Base-by-base conservation (phyloP, 2,113 vertebrate genomes). In the Athene cunicularia region DNA sequence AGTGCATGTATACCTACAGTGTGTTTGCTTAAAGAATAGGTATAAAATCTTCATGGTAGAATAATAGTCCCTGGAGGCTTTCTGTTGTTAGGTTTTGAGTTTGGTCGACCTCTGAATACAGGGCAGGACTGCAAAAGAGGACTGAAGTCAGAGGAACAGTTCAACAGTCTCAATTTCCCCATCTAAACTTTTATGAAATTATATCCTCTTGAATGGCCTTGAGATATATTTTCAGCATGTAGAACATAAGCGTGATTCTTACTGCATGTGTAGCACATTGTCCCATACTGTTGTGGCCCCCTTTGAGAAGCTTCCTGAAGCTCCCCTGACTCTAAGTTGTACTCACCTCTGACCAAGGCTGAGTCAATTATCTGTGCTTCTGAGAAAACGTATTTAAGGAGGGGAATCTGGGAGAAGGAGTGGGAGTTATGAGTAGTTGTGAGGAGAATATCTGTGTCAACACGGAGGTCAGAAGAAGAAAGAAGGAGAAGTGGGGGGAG, bases 1-100 rank as follows among this genome's bases (percentile, higher is more conserved):
- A 30, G 5, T 43, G 13, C 24, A 5, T n/a, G 6, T 20, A 52
- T 49, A 13, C 1, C 5, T 19, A 16, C 1, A 1, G 4, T 53
- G 10, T 43, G 9, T 68, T 32, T 82, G 30, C 19, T 68, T 37
- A 68, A 58, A n/a, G 22, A 87, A 23, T 12, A 45, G 8, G 8
- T 32, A 33, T 17, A 59, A 64, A 94, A 66, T 0, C 14, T 56
- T 84, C 23, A 66, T 30, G 8, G 8, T 8, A 59, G 19, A 55
- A 16, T 26, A 35, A 39, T 3, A 55, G 50, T 10, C 23, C 11
- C 28, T 17, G 5, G 6, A 86, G 63, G 18, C 6, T 9, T 39
- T 86, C 41, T 80, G 7, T 43, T n/a, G 12, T 45, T 68, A 63
- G 15, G 10, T 53, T 60, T 74, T 58, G 5, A 47, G 14, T 13